Base-by-base conservation (phyloP, 1,140 invertebrate species). In the Drosophila tsacasi region DNA sequence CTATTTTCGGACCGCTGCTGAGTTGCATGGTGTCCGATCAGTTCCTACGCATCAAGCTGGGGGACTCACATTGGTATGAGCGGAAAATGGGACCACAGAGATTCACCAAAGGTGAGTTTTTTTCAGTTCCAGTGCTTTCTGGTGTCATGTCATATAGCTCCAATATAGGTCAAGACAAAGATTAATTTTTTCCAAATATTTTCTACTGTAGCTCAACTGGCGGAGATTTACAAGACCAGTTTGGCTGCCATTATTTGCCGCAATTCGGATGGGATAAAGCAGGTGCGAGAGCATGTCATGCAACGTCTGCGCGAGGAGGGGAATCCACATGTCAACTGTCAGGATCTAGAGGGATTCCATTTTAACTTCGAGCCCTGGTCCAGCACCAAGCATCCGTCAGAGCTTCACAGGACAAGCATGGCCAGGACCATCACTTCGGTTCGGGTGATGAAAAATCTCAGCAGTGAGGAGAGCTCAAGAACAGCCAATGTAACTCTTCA, bases 51-150 rank as follows among this genome's bases (percentile, higher is more conserved):
- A 84, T 98, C 2, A 97, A 97, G 93, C 92, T 94, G 47, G 97
- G 96, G 0, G 97, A 99, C 93, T 94, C 97, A 30, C 97, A 95
- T 93, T 99, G 97, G 97, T 98, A 98, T 85, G 97, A 98, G 87
- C 95, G 95, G 10, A 92, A 93, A 15, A 94, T 95, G 61, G 92
- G 94, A 13, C 94, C 95, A 0, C 94, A 97, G 62, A 94, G 94
- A 21, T 98, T 98, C 86, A 96, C 95, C 4, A 79, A 94, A 93
- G 95, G 32, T 35, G 32, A 4, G 32, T 0, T 12, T 35, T 35
- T 12, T 35, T 12, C 32, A 12, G 32, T 35, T 35, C 12, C 32
- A 35, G 3, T 35, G 32, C 32, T 4, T 32, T 32, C 9, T 32
- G 10, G 30, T 10, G 30, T 32, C 30, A 32, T 27, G 27, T 27